Percentiles rank a stretch among this genome's conserved stretches.
phyloP scores from a whole-genome alignment of 2,113 vertebrate species.

The Platysternon megacephalum region DNA sequence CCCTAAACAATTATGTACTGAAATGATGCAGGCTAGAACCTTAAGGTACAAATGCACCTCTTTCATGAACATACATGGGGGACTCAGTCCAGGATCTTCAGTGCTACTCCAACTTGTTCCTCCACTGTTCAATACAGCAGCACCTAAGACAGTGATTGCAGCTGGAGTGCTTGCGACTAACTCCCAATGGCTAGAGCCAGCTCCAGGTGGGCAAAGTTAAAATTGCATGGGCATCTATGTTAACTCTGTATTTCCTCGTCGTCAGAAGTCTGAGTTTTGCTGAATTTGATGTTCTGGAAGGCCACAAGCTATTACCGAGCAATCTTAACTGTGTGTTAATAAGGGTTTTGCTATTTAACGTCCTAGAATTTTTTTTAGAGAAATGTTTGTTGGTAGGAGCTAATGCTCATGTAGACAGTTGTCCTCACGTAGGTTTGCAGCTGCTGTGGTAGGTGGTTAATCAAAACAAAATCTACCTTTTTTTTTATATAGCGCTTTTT shows the following conservation, averaged over 20 bases:
- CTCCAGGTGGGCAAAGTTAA: neutral
- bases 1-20: neutral
- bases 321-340: neutral
- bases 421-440: neutral
- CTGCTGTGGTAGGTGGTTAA: neutral
- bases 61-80: neutral
- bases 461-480: neutral
- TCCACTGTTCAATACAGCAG: neutral
- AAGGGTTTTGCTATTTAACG: neutral
- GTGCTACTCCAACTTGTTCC: neutral
- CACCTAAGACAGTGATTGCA: neutral
- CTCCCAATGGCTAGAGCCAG: neutral
- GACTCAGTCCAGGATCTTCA: neutral
- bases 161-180: neutral
- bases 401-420: neutral
- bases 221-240: neutral
- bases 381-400: neutral
- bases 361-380: neutral
- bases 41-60: neutral
- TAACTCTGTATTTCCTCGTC: neutral
- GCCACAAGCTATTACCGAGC: too few species aligned
- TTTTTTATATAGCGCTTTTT: neutral
- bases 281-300: too few species aligned
- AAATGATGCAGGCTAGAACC: neutral
- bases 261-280: too few species aligned